Conservation (phyloP, 2,113 vertebrate genomes). For the Limanda limanda region DNA sequence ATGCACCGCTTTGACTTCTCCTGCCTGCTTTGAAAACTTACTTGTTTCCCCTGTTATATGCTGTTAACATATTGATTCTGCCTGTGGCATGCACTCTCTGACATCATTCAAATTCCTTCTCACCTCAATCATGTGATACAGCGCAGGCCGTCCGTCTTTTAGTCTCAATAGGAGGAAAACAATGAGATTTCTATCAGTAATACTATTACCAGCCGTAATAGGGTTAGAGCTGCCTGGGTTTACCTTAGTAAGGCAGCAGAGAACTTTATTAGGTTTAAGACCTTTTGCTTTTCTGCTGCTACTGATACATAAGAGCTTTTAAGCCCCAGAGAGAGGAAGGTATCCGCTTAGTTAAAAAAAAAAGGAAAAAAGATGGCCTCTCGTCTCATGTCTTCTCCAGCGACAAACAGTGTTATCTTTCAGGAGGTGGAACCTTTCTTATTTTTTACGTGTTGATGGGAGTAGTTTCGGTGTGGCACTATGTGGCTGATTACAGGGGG, state of each 20-base stretch:
- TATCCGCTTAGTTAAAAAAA: slow-evolving; percentile 54
- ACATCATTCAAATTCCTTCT: slow-evolving; percentile 76
- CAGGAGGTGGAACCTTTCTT: slow-evolving; percentile 74
- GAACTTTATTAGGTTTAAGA: slow-evolving; percentile 83
- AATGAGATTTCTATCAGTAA: slow-evolving; percentile 81
- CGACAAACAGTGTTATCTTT: slow-evolving; percentile 78
- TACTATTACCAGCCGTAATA: slow-evolving; percentile 77
- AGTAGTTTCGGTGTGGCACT: slow-evolving; percentile 72
- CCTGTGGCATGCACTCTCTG: slow-evolving; percentile 41
- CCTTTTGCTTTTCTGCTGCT: slow-evolving; percentile 77
- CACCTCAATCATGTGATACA: slow-evolving; percentile 78
- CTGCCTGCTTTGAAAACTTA: slow-evolving; percentile 9
- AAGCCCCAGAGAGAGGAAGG: slow-evolving; percentile 76
- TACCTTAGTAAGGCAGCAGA: slow-evolving; percentile 75
- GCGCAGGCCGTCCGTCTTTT: slow-evolving; percentile 61
- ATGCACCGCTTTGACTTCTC: slow-evolving; percentile 13
- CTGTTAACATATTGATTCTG: slow-evolving; percentile 56
- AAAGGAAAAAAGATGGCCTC: slow-evolving; percentile 43
- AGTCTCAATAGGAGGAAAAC: slow-evolving; percentile 70
- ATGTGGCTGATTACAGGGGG: slow-evolving; percentile 90
- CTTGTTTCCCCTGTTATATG: slow-evolving; percentile 26
- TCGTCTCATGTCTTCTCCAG: slow-evolving; percentile 48
- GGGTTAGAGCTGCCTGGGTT: slow-evolving; percentile 75
- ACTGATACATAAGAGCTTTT: slow-evolving; percentile 79
- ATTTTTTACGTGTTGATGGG: slow-evolving; percentile 73